These are phyloP conservation scores for Oreotrochilus melanogaster DNA, from an alignment of 2,113 vertebrate species.

Conservation along the genomic window DNA sequence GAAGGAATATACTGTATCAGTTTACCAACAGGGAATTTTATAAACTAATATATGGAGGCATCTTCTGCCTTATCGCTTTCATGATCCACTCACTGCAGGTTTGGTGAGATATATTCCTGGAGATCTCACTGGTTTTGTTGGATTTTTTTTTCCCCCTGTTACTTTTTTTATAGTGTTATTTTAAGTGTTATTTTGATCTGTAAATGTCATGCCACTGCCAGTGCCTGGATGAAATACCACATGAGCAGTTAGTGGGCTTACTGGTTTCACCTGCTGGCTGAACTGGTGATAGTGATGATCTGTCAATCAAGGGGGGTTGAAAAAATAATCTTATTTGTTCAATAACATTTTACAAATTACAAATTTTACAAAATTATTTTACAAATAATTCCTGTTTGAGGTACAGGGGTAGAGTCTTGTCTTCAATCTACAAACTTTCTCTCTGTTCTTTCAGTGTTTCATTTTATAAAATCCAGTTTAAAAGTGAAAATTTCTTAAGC, in stretches of 20 bases:
- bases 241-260: background rate
- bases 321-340: background rate
- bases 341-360: no score
- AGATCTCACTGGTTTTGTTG: background rate
- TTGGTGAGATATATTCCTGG: background rate
- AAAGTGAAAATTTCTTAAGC: background rate
- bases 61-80: background rate
- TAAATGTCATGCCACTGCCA: background rate
- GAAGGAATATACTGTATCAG: background rate
- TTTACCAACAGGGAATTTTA: background rate
- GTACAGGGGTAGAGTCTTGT: background rate
- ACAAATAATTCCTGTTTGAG: background rate
- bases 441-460: background rate
- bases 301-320: background rate
- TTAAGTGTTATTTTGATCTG: background rate
- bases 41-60: background rate
- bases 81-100: background rate
- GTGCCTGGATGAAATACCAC: background rate
- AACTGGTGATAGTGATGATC: background rate
- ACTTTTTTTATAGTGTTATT: background rate
- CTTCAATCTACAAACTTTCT: background rate
- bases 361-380: background rate
- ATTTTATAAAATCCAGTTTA: background rate
- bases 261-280: conserved; percentile 58
- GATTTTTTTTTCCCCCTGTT: background rate